Evolutionary conservation across 2,113 vertebrate species (phyloP), one percentile per base, ranked within the genome.

Genomic region (Probosciger aterrimus): DNA sequence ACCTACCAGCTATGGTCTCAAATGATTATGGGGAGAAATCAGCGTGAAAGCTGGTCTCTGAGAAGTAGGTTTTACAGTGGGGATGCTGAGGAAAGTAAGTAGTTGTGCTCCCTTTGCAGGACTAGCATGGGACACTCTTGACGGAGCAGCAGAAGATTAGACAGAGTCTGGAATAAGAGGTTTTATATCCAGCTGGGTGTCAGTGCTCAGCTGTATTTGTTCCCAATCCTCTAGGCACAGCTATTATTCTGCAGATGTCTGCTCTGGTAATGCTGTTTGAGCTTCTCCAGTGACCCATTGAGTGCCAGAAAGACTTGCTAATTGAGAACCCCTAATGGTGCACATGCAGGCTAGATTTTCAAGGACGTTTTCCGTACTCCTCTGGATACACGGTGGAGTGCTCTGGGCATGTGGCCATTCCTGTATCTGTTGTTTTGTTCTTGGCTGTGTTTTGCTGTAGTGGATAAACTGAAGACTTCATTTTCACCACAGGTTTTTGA

Each of bases 361-460:
- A 83, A 47, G 91, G 86, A 53, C 17, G 3, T 79, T 93, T 91
- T 96, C 94, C 76, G 41, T 94, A 39, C 82, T 94, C 53, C 82
- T 93, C 78, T 49, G 77, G 86, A 10, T 89, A 28, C 83, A 46
- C 12, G 2, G 83, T 81, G 65, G 65, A 96, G 94, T 37, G 5
- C 73, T 95, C 92, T 95, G 95, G 93, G 95, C 94, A 78, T 9
- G 76, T 37, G 80, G 95, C 95, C 92, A 96, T 97, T 90, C 83
- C 85, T 92, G 91, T 87, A 78, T 94, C 86, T 93, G 43, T 86
- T 0, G 0, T 49, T 86, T 91, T 93, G 82, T 80, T 96, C 92
- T 93, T 96, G 93, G 95, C 93, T 93, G 57, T 74, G 63, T 90
- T 96, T 80, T 92, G 78, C 93, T 91, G 69, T 82, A 15, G 10